These are phyloP conservation scores for Physella acuta DNA, from an alignment of 1,140 invertebrate genomes.

Conservation along the genomic window DNA sequence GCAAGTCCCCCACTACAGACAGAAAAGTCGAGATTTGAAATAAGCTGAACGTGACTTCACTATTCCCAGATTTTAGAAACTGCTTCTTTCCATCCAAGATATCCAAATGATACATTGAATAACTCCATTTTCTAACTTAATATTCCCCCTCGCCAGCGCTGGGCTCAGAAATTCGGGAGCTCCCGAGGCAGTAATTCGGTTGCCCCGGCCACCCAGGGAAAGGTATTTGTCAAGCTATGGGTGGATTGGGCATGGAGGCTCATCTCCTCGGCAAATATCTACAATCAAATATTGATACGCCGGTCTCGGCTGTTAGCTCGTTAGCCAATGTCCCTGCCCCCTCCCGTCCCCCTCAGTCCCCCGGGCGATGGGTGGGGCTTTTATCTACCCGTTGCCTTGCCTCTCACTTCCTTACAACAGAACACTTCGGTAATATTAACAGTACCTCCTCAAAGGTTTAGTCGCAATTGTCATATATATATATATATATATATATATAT, in stretches of 20 bases:
- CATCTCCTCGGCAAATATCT: conserved; percentile 11
- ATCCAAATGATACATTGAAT: background rate
- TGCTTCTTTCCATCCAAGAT: background rate
- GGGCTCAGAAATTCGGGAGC: background rate
- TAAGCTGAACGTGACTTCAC: too few species aligned
- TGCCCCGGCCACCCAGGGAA: background rate
- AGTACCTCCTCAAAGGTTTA: too few species aligned
- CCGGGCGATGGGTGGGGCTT: too few species aligned
- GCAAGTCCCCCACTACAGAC: too few species aligned
- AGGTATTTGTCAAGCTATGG: background rate
- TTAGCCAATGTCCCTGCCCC: background rate
- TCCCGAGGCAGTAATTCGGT: background rate
- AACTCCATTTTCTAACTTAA: too few species aligned
- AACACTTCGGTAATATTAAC: too few species aligned
- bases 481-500: background rate
- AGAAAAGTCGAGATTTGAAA: too few species aligned
- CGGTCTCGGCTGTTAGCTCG: conserved; percentile 5
- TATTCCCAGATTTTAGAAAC: too few species aligned
- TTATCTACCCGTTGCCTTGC: too few species aligned
- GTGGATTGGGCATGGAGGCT: background rate
- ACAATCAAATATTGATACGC: conserved; percentile 13
- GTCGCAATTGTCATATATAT: background rate
- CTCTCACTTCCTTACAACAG: too few species aligned
- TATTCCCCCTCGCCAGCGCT: background rate
- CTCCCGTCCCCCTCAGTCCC: background rate